Evolutionary conservation across 1,140 invertebrate genomes (phyloP).

Genomic region (Batillaria attramentaria): DNA sequence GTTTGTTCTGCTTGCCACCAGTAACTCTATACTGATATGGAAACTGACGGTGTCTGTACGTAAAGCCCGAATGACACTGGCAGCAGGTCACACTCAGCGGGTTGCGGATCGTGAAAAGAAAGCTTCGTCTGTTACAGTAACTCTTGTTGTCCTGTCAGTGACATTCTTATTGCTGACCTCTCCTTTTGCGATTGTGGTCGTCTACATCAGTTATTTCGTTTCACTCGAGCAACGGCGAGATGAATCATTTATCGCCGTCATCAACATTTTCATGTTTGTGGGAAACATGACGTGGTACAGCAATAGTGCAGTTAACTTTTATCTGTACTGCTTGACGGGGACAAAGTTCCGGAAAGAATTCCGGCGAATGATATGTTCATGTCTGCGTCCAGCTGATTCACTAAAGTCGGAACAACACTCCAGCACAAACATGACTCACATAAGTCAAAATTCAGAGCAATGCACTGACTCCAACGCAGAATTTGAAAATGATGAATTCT

Average conservation of each 20-base stretch:
- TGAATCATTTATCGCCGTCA: neutral
- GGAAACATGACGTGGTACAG: too few species aligned
- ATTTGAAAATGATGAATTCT: too few species aligned
- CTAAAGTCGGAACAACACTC: too few species aligned
- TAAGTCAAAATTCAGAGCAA: too few species aligned
- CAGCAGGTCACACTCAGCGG: too few species aligned
- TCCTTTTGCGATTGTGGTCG: conserved; percentile 27
- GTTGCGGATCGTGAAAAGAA: neutral
- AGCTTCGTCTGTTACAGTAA: conserved; percentile 34
- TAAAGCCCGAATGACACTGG: neutral
- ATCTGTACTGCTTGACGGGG: conserved; percentile 23
- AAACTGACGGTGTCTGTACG: neutral
- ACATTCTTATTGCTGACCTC: conserved; percentile 41
- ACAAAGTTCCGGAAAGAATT: conserved; percentile 13
- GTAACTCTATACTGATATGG: neutral
- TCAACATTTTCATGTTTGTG: neutral
- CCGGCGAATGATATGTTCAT: too few species aligned
- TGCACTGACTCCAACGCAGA: too few species aligned
- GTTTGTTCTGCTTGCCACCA: neutral
- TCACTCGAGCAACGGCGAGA: neutral
- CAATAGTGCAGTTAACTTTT: conserved; percentile 11
- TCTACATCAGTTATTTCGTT: neutral
- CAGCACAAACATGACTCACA: too few species aligned
- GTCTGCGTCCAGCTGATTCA: too few species aligned
- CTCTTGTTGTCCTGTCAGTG: conserved; percentile 44